These are phyloP conservation scores for Arctopsyche grandis DNA, from an alignment of 1,140 invertebrate genomes.

Conservation along the genomic window DNA sequence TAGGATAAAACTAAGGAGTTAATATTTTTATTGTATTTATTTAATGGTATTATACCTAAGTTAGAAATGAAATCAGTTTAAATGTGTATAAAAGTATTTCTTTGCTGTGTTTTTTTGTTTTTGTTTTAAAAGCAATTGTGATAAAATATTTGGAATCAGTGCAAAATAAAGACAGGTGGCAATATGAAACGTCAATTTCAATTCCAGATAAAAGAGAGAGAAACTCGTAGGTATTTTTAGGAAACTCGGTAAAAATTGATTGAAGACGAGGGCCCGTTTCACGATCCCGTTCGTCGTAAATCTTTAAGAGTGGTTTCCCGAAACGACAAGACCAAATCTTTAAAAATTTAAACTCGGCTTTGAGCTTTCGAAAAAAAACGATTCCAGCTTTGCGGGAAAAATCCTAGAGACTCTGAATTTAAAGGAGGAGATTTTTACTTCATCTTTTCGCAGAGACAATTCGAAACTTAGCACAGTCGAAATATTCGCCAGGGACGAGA, in stretches of 20 bases:
- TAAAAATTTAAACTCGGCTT: slow-evolving; percentile 22
- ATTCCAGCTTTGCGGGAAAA: neutral
- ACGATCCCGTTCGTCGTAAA: slow-evolving; percentile 9
- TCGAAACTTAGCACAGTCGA: slow-evolving; percentile 11
- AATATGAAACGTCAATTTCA: no score
- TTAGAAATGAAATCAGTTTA: no score
- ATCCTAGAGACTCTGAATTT: neutral
- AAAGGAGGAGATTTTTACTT: neutral
- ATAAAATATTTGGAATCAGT: neutral
- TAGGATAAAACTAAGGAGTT: no score
- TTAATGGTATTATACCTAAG: no score
- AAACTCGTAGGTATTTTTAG: neutral
- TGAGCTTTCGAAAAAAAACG: neutral
- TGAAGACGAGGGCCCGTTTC: slow-evolving; percentile 22
- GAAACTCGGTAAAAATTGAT: slow-evolving; percentile 20
- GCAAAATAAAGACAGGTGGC: slow-evolving; percentile 3
- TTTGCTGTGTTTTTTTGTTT: no score
- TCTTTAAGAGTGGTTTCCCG: slow-evolving; percentile 16
- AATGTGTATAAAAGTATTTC: no score
- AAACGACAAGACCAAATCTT: slow-evolving; percentile 21
- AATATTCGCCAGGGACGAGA: neutral
- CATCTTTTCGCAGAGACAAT: neutral
- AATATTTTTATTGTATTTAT: no score
- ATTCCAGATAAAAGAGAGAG: neutral
- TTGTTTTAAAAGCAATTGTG: no score